Base-by-base conservation (phyloP, 2,113 vertebrate species). In the Conger conger region DNA sequence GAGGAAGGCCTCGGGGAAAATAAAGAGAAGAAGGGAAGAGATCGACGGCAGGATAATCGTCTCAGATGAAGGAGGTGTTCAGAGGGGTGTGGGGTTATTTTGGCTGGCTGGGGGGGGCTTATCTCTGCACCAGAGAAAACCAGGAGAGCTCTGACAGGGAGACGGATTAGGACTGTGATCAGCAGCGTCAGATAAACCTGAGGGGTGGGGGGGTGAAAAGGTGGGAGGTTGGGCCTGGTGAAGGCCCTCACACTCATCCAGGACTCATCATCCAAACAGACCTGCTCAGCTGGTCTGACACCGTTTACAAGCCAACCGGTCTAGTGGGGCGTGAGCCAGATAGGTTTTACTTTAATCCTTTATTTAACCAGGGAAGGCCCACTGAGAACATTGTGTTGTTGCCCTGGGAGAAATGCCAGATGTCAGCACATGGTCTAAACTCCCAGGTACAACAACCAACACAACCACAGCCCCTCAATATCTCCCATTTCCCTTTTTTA, bases 41-140 rank as follows among this genome's bases (percentile, higher is more conserved):
- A 50, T 13, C 15, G 45, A 50, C 11, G 45, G 45, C 6, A 20
- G 57, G 35, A 36, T 83, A 73, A 73, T 83, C 40, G 76, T 83
- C 60, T 16, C 57, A 83, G 82, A 83, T 83, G 37, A 83, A 37
- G 8, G 36, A 36, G 38, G 82, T 38, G 68, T 73, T 33, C 60
- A 83, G 57, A 76, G 57, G 76, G 82, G 82, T 42, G 68, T 30
- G 60, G 13, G 27, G 36, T 76, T 73, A 68, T 83, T 83, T 60
- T 18, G 38, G 60, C 57, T 83, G 82, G 57, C 82, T 42, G 82
- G n/a, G 60, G 76, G n/a, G 82, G 73, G 82, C 36, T 83, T 83
- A 83, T 83, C 82, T 83, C 57, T 63, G 82, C 18, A 20, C 20
- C 57, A 13, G 68, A 13, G n/a, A 73, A 73, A 73, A 17, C 16